Percentiles rank a stretch among this genome's conserved stretches.
Evolutionary conservation across 2,888 invertebrate species (phyloP).

Genomic region (Actias luna): DNA sequence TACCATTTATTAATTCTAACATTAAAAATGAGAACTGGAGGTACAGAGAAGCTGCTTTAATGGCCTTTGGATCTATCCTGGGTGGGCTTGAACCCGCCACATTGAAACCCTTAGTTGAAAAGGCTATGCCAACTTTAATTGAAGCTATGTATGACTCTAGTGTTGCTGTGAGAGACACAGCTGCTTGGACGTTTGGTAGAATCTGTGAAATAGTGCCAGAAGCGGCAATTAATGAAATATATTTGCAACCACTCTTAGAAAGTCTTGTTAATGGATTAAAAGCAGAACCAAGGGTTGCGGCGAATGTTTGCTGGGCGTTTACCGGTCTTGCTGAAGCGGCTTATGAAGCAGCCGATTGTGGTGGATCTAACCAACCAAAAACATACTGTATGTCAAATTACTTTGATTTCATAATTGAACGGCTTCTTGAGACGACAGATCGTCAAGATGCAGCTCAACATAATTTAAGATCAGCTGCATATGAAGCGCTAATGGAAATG

Average conservation of each 20-base stretch:
- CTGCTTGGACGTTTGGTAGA: constrained; percentile 98
- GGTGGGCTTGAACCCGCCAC: constrained; percentile 94
- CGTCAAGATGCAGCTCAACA: constrained; percentile 95
- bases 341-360: constrained; percentile 91
- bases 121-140: constrained; percentile 98
- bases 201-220: constrained; percentile 99
- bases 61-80: constrained; percentile 98
- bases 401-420: constrained; percentile 96
- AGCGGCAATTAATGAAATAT: constrained; percentile 93
- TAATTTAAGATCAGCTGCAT: constrained; percentile 97
- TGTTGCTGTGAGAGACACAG: constrained; percentile 97
- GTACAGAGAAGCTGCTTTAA: constrained; percentile 96
- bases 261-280: constrained; percentile 92
- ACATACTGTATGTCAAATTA: constrained; percentile 97
- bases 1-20: constrained; percentile 97
- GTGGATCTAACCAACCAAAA: constrained; percentile 87
- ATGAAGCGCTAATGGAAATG: constrained; percentile 99
- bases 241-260: constrained; percentile 90
- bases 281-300: constrained; percentile 97
- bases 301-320: constrained; percentile 99
- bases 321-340: constrained; percentile 98
- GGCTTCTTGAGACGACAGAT: constrained; percentile 96
- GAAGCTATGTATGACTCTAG: constrained; percentile 96
- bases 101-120: constrained; percentile 95
- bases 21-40: constrained; percentile 97